Evolutionary conservation across 2,888 invertebrate genomes (phyloP).

Genomic region (Callyntrura sp.): DNA sequence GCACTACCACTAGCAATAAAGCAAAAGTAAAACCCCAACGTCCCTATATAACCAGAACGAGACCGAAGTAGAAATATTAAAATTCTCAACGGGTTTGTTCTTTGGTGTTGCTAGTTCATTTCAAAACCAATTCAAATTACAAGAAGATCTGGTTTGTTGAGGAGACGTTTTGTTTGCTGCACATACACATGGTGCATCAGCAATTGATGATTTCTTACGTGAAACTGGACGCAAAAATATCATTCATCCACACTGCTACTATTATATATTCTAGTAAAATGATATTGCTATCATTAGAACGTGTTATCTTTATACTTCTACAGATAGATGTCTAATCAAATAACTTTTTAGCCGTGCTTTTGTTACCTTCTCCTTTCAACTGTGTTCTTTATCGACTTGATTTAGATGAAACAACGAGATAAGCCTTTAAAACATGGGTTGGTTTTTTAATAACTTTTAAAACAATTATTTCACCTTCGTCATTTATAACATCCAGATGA

Average conservation of each 20-base stretch:
- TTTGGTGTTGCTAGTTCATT: background rate
- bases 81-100: constrained; percentile 61
- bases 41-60: no score
- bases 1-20: no score
- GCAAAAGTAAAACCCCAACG: no score
- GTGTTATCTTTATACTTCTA: background rate
- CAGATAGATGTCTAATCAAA: background rate
- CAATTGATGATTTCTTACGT: no score
- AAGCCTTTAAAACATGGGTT: background rate
- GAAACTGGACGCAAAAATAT: constrained; percentile 31
- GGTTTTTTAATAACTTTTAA: background rate
- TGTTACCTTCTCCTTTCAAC: no score
- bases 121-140: background rate
- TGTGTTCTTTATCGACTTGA: background rate
- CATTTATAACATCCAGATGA: background rate
- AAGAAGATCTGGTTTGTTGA: constrained; percentile 29
- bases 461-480: background rate
- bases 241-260: no score
- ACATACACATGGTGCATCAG: background rate
- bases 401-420: constrained; percentile 27
- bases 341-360: background rate
- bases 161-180: background rate
- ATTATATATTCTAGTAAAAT: constrained; percentile 28
- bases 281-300: no score
- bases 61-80: constrained; percentile 31